A percentile compares a stretch with the other conserved stretches of the same genome.
Evolutionary conservation across 2,888 invertebrate species (phyloP).

Genomic region (Eilema sororculum): DNA sequence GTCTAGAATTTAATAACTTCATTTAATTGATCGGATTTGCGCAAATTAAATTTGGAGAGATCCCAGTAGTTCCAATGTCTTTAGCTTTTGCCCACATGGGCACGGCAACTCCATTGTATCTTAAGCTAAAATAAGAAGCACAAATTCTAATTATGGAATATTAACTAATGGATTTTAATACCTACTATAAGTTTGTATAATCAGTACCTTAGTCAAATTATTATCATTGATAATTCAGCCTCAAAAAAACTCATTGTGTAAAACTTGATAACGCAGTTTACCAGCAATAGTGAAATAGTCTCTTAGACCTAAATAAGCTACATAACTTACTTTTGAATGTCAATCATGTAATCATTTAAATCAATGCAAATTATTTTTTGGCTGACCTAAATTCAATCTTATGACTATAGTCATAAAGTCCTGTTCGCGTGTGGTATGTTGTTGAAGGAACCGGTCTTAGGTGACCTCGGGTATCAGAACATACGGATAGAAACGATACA

Average conservation of each 20-base stretch:
- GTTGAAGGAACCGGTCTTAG: conserved; percentile 43
- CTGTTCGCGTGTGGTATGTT: conserved; percentile 27
- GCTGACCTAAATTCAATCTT: conserved; percentile 32
- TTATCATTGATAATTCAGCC: too few relatives aligned
- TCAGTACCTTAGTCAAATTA: too few relatives aligned
- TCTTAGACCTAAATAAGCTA: conserved; percentile 45
- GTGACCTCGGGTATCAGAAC: conserved; percentile 49
- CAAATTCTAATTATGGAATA: too few relatives aligned
- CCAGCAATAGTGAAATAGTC: conserved; percentile 1
- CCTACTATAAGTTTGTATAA: too few relatives aligned
- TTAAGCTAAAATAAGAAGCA: too few relatives aligned
- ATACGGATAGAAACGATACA: conserved; percentile 50
- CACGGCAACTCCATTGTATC: too few relatives aligned
- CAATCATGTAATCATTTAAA: conserved; percentile 50
- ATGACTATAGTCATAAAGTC: conserved; percentile 27
- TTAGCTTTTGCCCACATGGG: too few relatives aligned
- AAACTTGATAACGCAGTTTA: background rate
- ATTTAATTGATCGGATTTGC: too few relatives aligned
- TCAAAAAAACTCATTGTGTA: background rate
- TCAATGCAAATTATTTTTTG: conserved; percentile 22
- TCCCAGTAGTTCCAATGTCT: too few relatives aligned
- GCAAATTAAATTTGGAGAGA: too few relatives aligned
- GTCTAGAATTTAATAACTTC: too few relatives aligned
- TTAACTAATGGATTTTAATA: too few relatives aligned
- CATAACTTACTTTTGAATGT: conserved; percentile 56